These are phyloP conservation scores for Telenomus remus DNA, from an alignment of 1,140 invertebrate genomes.

Conservation along the genomic window DNA sequence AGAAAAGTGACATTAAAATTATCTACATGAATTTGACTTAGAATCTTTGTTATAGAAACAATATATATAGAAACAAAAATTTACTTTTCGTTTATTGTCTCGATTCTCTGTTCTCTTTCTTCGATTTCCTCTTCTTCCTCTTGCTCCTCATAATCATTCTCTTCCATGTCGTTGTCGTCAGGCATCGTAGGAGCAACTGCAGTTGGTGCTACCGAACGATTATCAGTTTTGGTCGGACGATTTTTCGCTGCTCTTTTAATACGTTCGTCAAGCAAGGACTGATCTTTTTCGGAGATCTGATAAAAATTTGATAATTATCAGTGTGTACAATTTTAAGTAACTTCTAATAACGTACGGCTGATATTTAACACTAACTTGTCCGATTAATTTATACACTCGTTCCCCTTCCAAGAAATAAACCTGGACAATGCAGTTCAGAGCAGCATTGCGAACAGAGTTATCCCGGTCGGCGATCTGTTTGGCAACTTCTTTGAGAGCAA, in stretches of 20 bases:
- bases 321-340: too few relatives aligned
- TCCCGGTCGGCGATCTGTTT: conserved; percentile 96
- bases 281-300: conserved; percentile 94
- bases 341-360: neutral
- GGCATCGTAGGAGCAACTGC: conserved; percentile 59
- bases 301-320: conserved; percentile 41
- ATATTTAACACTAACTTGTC: conserved; percentile 79
- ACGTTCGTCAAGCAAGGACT: conserved; percentile 93
- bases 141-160: conserved; percentile 69
- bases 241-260: conserved; percentile 91
- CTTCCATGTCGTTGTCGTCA: conserved; percentile 59
- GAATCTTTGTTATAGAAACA: conserved; percentile 14
- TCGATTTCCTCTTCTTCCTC: conserved; percentile 62
- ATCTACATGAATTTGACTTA: neutral
- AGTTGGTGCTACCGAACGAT: conserved; percentile 61
- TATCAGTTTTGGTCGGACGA: conserved; percentile 75
- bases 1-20: conserved; percentile 3
- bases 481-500: conserved; percentile 93
- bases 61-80: conserved; percentile 5
- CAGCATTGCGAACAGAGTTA: conserved; percentile 96
- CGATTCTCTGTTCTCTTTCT: conserved; percentile 61
- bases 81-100: conserved; percentile 63
- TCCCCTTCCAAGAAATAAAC: conserved; percentile 94
- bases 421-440: conserved; percentile 94
- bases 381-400: conserved; percentile 92